Evolutionary conservation across 2,888 invertebrate species (phyloP), one percentile per base, ranked within the genome.

Genomic region (Folsomia candida): DNA sequence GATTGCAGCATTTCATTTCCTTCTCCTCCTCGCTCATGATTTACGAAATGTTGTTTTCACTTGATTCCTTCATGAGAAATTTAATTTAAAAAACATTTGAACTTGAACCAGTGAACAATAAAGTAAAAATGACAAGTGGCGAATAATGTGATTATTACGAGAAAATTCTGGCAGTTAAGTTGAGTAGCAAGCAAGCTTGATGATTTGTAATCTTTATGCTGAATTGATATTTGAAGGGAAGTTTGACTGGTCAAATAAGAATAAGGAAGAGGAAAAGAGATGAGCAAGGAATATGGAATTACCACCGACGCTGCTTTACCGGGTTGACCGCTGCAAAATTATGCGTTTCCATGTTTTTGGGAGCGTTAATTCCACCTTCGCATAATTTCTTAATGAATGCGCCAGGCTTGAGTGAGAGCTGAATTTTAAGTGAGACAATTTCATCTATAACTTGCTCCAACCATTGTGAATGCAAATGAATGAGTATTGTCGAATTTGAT

Each of bases 311-410:
- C 37, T 37, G 37, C 37, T n/a, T n/a, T n/a, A n/a, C n/a, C 37
- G 4, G 37, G 37, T 37, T 37, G 37, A 37, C 37, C 37, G n/a
- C 37, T 37, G 37, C 4, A 4, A 37, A 37, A 37, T 37, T 37
- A n/a, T n/a, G n/a, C n/a, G n/a, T n/a, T n/a, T n/a, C 6, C 37
- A 37, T 37, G 37, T 37, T 37, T 37, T 37, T 37, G 37, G 37
- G 37, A 37, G 37, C 37, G 37, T 37, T 37, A 37, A 37, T 64
- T 62, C 37, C 37, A 25, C 29, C n/a, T 29, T 62, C 37, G 25
- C 28, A 64, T 64, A 64, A 64, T 64, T 64, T 64, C 64, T 64
- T 47, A 64, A 62, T 62, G 62, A 62, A 62, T 62, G 62, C n/a
- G 29, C 29, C 6, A 14, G 9, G 6, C n/a, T 62, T 62, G 25